Percentiles rank a stretch among this genome's conserved stretches.
These are phyloP conservation scores for Ciona savignyi DNA, from an alignment of 23 tunicate genomes.

Conservation along the genomic window DNA sequence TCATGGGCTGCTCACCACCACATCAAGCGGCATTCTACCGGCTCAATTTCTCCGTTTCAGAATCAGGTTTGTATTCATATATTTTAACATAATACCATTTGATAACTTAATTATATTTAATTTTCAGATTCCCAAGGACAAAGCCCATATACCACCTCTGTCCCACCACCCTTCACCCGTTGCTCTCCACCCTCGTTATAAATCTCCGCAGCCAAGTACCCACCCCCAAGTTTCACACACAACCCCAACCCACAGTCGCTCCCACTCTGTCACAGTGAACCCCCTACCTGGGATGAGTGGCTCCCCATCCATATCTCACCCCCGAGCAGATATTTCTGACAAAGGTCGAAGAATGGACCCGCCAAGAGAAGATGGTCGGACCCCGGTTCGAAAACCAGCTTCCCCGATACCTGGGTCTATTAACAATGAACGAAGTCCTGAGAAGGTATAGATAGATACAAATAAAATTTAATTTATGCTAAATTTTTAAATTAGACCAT, in stretches of 20 bases:
- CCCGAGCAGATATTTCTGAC: background rate
- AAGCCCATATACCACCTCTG: constrained; percentile 1
- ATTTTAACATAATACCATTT: background rate
- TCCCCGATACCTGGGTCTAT: constrained; percentile 18
- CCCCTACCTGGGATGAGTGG: background rate
- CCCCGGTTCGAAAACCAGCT: constrained; percentile 11
- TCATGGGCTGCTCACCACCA: constrained; percentile 9
- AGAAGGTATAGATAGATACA: constrained; percentile 3
- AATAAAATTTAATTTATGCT: no score
- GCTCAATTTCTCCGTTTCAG: constrained; percentile 16
- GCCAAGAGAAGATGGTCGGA: background rate
- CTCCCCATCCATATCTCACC: background rate
- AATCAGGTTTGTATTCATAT: constrained; percentile 16
- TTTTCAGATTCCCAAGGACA: background rate
- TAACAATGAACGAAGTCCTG: constrained; percentile 15
- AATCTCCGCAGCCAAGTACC: constrained; percentile 11
- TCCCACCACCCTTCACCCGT: constrained; percentile 13
- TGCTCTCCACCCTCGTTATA: constrained; percentile 8
- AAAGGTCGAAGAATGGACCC: background rate
- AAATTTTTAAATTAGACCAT: background rate
- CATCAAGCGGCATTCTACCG: constrained; percentile 8
- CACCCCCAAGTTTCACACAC: constrained; percentile 5
- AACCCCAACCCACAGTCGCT: constrained; percentile 14
- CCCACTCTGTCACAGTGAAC: constrained; percentile 4
- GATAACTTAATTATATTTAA: no score